Evolutionary conservation across 2,797 vertebrate genomes (phyloP), one percentile per base, ranked within the genome.

Genomic region (Sciaenops ocellatus): DNA sequence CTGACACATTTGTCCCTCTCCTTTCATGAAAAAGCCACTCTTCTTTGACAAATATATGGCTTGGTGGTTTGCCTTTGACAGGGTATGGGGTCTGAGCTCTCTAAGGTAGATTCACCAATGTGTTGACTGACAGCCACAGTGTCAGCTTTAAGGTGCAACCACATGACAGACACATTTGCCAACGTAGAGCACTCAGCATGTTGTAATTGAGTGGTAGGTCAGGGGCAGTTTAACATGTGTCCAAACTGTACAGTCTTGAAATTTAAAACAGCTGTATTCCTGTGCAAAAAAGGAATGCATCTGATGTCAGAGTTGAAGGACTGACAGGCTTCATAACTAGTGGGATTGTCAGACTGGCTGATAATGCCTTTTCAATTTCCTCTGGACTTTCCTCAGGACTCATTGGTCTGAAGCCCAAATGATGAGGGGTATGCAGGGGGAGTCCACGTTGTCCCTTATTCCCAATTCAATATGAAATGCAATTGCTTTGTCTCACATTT

Each of bases 391-490:
- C 34, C 34, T 38, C 34, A 9, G 34, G 34, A 38, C 34, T 38
- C 80, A 79, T 65, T 24, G 24, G 59, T 79, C 75, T 77, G 82
- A 87, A 86, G 82, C 86, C 79, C 84, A 89, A 80, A 81, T 47
- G 50, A 70, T 80, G 79, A 81, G 70, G 82, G 80, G 61, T 84
- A 78, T 80, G 84, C 73, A 81, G 52, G 73, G 79, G 82, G 84
- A 88, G 74, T 88, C 79, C 57, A 61, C 73, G 78, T 76, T 86
- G 91, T 94, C 95, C 94, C 95, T 92, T 94, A 95, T 93, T 95
- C 95, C 95, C 95, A 94, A 93, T 94, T 95, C 95, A 96, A 96
- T 96, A 95, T 94, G 88, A 92, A 94, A 94, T 91, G 89, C 94
- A 94, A 95, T 95, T 95, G 93, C 94, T 94, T 95, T 94, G 92